Evolutionary conservation across 2,888 invertebrate genomes (phyloP).

Genomic region (Aradus depressus): DNA sequence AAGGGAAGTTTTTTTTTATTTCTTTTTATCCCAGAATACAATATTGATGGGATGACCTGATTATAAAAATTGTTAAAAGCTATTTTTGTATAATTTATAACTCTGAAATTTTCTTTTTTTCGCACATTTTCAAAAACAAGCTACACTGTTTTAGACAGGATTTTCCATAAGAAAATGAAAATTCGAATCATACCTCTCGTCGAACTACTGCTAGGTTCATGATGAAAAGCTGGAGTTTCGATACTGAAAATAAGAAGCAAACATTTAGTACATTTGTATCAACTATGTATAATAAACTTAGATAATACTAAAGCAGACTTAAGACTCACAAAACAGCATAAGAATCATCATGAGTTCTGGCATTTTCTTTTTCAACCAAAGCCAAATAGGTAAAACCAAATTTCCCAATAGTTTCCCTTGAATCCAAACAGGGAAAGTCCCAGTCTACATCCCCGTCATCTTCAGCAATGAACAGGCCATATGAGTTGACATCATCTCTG

Average conservation of each 20-base stretch:
- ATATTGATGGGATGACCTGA: too few species aligned
- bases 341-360: conserved; percentile 20
- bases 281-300: too few species aligned
- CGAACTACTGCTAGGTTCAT: conserved; percentile 4
- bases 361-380: conserved; percentile 59
- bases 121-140: too few species aligned
- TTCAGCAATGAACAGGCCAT: conserved; percentile 87
- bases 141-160: too few species aligned
- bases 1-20: too few species aligned
- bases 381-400: conserved; percentile 86
- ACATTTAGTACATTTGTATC: too few species aligned
- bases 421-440: conserved; percentile 85
- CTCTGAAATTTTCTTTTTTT: too few species aligned
- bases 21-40: too few species aligned
- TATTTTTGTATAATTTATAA: too few species aligned
- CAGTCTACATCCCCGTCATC: conserved; percentile 91
- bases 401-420: conserved; percentile 78
- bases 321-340: conserved; percentile 20
- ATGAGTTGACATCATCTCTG: conserved; percentile 52
- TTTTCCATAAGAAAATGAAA: too few species aligned
- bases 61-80: too few species aligned
- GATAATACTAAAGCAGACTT: background rate
- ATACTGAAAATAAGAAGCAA: conserved; percentile 1
- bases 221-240: background rate
- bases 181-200: conserved; percentile 9